phyloP scores from a whole-genome alignment of 1,140 invertebrate genomes.

The Centruroides sculpturatus region DNA sequence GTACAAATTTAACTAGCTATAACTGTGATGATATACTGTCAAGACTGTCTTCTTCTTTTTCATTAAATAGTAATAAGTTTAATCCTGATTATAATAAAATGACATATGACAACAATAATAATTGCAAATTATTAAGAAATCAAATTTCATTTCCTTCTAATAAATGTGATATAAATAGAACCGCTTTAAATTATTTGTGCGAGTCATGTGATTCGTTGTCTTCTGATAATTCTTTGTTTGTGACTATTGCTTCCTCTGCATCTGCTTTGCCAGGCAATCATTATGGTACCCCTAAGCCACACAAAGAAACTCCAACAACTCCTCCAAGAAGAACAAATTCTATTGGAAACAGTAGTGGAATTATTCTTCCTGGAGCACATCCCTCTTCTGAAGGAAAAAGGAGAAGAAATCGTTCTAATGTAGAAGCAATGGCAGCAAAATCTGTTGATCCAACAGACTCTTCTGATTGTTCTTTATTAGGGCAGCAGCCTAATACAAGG shows the following conservation, averaged over 20 bases:
- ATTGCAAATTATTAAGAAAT: too few relatives aligned
- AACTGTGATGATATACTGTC: too few relatives aligned
- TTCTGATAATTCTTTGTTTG: too few relatives aligned
- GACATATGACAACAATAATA: too few relatives aligned
- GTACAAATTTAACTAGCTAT: too few relatives aligned
- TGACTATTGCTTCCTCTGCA: not conserved
- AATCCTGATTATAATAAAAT: too few relatives aligned
- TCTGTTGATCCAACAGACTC: constrained; percentile 12
- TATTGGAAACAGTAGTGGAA: constrained; percentile 10
- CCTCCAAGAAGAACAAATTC: constrained; percentile 16
- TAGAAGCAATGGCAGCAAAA: constrained; percentile 36
- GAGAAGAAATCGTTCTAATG: constrained; percentile 39
- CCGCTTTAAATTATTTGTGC: too few relatives aligned
- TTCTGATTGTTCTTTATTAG: not conserved
- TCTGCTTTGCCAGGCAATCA: constrained; percentile 30
- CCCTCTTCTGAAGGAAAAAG: constrained; percentile 42
- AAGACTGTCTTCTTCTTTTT: too few relatives aligned
- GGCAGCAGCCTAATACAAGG: not conserved
- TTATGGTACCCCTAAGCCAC: constrained; percentile 37
- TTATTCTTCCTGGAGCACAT: constrained; percentile 36
- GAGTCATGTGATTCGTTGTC: too few relatives aligned
- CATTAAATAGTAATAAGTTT: too few relatives aligned
- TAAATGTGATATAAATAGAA: too few relatives aligned
- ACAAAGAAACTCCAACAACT: constrained; percentile 26
- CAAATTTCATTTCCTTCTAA: too few relatives aligned